Evolutionary conservation across 2,797 vertebrate species (phyloP), one percentile per base, ranked within the genome.

Genomic region (Crenichthys baileyi): DNA sequence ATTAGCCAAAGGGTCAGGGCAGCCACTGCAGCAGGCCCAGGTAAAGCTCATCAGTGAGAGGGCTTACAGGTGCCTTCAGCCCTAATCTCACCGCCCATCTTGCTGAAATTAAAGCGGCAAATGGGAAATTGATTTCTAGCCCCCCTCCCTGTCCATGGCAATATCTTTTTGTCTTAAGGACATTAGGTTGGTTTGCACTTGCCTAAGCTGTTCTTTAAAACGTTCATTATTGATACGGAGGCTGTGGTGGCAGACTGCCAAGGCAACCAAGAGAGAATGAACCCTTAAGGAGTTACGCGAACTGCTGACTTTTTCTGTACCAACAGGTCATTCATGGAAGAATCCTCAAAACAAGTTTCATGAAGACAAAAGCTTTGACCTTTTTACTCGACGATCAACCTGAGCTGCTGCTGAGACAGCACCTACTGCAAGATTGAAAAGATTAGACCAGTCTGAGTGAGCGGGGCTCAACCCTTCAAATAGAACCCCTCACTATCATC

Each of bases 151-250:
- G 94, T 95, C 96, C 87, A 83, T 91, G 90, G 94, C 95, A 96
- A 96, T 96, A 96, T 96, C 96, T 96, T 94, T 96, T 96, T 96
- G 96, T 96, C 94, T 96, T 95, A 95, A 96, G 95, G 94, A 96
- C 95, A 95, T 95, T 95, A 96, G 94, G 92, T 87, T 88, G 93
- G 91, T 94, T 95, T 94, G 93, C 93, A 95, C 94, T 93, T 93
- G 91, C 93, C 94, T 95, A 95, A 96, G 95, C 95, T 95, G 93
- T 95, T 96, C 93, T 95, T 94, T 95, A 95, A 95, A 96, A 93
- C 88, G 89, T 93, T 95, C 95, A 96, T 95, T 96, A 96, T 93
- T 92, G 95, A 95, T 94, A 95, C 86, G 75, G 86, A 87, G 90
- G 89, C 80, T 70, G 72, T 79, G 80, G 79, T 95, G 94, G 95